These are phyloP conservation scores for Ladona fulva DNA, from an alignment of 1,140 invertebrate genomes.

Conservation along the genomic window DNA sequence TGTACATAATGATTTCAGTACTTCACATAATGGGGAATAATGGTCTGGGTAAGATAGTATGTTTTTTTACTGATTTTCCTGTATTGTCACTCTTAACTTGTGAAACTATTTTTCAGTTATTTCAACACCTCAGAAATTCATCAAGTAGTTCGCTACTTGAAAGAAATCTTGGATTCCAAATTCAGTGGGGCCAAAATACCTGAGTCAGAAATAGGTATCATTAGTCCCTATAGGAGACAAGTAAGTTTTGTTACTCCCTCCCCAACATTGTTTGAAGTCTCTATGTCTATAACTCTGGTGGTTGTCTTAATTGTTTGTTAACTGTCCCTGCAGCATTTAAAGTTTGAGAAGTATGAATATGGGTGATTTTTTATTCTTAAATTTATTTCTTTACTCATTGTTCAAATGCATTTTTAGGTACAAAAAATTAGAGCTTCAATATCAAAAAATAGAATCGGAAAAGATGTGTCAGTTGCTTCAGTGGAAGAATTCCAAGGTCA, in stretches of 20 bases:
- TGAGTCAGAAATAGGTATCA: constrained; percentile 64
- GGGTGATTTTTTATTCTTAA: too few species aligned
- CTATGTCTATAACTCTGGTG: too few species aligned
- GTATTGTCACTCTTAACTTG: too few species aligned
- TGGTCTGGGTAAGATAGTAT: too few species aligned
- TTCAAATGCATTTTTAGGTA: not conserved
- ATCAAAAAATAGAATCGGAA: not conserved
- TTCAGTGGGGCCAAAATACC: constrained; percentile 35
- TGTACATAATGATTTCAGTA: too few species aligned
- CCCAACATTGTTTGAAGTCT: too few species aligned
- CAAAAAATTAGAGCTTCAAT: not conserved
- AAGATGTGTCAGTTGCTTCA: constrained; percentile 63
- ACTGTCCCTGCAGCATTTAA: too few species aligned
- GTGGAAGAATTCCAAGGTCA: constrained; percentile 96
- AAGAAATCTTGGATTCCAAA: constrained; percentile 37
- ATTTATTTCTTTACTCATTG: not conserved
- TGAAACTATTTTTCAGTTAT: constrained; percentile 40
- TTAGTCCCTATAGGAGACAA: constrained; percentile 73
- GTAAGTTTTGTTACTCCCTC: constrained; percentile 34
- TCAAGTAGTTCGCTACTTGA: constrained; percentile 42
- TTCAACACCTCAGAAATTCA: constrained; percentile 58
- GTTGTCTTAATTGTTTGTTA: too few species aligned
- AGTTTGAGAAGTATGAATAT: too few species aligned
- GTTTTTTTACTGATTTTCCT: too few species aligned
- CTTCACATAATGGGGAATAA: too few species aligned